Evolutionary conservation across 1,140 invertebrate genomes (phyloP).

Genomic region (Orchestia grillus): DNA sequence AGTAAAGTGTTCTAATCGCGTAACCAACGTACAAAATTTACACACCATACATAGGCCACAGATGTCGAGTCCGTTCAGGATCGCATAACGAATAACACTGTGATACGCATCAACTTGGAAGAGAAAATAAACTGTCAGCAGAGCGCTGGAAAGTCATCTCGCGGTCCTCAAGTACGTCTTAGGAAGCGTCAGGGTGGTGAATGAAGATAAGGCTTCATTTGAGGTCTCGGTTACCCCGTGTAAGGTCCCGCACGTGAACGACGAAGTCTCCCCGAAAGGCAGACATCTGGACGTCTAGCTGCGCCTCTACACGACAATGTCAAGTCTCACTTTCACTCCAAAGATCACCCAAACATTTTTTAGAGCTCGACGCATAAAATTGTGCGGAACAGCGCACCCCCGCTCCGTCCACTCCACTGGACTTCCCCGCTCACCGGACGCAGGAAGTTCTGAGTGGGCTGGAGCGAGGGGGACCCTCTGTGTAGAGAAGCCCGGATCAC

Average conservation of each 20-base stretch:
- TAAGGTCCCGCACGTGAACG: neutral
- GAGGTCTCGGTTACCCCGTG: neutral
- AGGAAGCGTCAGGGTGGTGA: neutral
- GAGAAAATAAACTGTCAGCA: neutral
- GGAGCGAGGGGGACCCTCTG: neutral
- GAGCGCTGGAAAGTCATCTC: neutral
- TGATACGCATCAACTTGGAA: neutral
- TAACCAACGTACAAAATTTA: neutral
- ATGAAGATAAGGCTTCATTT: slow-evolving; percentile 3
- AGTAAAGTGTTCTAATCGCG: neutral
- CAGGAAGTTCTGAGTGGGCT: slow-evolving; percentile 41
- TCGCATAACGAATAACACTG: neutral
- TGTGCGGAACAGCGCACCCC: neutral
- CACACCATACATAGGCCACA: neutral
- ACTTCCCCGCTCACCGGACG: neutral
- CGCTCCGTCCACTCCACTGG: neutral
- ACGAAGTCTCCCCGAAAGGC: neutral
- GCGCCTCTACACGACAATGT: slow-evolving; percentile 30
- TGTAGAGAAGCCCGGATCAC: slow-evolving; percentile 10
- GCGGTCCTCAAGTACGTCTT: neutral
- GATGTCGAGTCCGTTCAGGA: neutral
- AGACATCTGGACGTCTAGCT: neutral
- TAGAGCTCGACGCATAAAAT: slow-evolving; percentile 45
- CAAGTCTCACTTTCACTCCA: neutral
- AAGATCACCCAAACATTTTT: slow-evolving; percentile 47